Base-by-base conservation (phyloP, 2,888 invertebrate genomes). In the Diplazon laetatorius region DNA sequence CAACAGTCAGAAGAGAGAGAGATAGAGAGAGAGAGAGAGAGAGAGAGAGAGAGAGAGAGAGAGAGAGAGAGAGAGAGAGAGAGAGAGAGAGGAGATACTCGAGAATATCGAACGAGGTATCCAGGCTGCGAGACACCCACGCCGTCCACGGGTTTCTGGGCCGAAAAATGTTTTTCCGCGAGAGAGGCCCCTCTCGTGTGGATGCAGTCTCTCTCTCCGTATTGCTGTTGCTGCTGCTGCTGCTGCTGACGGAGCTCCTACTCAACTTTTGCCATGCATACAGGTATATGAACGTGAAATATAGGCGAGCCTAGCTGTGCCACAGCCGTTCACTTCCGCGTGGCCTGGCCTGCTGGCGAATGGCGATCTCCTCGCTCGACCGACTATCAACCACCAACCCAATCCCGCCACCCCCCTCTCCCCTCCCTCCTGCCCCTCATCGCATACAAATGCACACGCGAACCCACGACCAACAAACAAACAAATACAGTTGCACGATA, bases 91-190 rank as follows among this genome's bases (percentile, higher is more conserved):
- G n/a, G n/a, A n/a, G n/a, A n/a, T n/a, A 60, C 69, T 62, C 63
- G 68, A 70, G 72, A 37, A 69, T 80, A 72, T 68, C 65, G 69
- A 80, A 70, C 79, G 83, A 85, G 86, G 86, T 87, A 88, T 88
- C 87, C 87, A 88, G 87, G 87, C 87, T 85, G 74, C 63, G n/a
- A 66, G 82, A 86, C 88, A 85, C 88, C 88, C 87, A 88, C 88
- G 87, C 85, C 75, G 50, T 63, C 57, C 42, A 62, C 82, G 84
- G 74, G 79, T 87, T 88, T 88, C 88, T 88, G 88, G 88, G 88
- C 87, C 87, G 87, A 88, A 88, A 88, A 88, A 88, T 88, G 65
- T 66, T 39, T 48, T 22, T 60, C n/a, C n/a, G n/a, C n/a, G n/a
- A n/a, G 50, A 60, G 78, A 78, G 70, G 18, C 20, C 69, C 69